These are phyloP conservation scores for Trachythela sp. DNA, from an alignment of 64 coral and sea anemone genomes.

Conservation along the genomic window DNA sequence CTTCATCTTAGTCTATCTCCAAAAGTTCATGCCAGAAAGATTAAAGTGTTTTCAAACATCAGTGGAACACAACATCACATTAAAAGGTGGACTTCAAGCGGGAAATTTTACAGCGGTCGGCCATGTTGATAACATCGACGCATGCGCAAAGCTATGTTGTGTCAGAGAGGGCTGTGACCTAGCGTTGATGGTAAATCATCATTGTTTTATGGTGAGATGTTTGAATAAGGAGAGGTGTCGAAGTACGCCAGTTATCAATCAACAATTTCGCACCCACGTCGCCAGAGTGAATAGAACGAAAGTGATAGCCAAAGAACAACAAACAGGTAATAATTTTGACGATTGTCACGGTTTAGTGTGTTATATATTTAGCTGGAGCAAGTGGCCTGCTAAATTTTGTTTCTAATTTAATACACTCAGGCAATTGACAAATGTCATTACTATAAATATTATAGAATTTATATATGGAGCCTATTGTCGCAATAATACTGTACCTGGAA, in stretches of 20 bases:
- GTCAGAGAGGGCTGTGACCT: slow-evolving; percentile 73
- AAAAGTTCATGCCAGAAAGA: slow-evolving; percentile 20
- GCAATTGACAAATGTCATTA: no score
- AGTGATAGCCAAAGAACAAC: neutral
- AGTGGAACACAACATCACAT: slow-evolving; percentile 61
- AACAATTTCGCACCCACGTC: neutral
- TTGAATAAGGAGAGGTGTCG: neutral
- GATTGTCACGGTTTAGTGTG: no score
- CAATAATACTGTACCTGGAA: no score
- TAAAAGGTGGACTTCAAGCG: slow-evolving; percentile 68
- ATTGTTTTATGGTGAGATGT: slow-evolving; percentile 14
- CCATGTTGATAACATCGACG: slow-evolving; percentile 72
- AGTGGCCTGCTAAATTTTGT: no score
- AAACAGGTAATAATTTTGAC: neutral
- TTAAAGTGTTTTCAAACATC: neutral
- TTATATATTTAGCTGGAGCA: no score
- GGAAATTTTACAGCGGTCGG: slow-evolving; percentile 84
- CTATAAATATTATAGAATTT: no score
- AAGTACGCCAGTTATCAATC: neutral
- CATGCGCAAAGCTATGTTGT: slow-evolving; percentile 90
- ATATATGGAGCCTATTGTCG: no score
- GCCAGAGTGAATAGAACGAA: neutral
- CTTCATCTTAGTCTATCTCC: neutral
- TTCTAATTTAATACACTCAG: no score
- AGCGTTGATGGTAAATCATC: slow-evolving; percentile 9